Evolutionary conservation across 2,888 invertebrate species (phyloP).

Genomic region (Vandiemenella viatica): DNA sequence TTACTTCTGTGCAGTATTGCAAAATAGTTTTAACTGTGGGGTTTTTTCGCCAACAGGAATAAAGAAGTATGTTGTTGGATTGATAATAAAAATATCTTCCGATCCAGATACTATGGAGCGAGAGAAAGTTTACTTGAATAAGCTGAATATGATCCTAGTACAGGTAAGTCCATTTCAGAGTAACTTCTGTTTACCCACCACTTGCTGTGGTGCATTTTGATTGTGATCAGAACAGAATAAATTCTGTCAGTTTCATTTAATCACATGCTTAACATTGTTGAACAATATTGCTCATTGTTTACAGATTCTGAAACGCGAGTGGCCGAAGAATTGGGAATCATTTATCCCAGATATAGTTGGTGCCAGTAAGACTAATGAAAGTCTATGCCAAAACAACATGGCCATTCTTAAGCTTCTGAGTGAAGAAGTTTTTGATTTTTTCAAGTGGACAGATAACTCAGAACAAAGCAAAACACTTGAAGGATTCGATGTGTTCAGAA

Average conservation of each 20-base stretch:
- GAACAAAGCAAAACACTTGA: constrained; percentile 96
- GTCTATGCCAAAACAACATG: constrained; percentile 99
- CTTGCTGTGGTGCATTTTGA: no score
- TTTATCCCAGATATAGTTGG: constrained; percentile 99
- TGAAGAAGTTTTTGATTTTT: constrained; percentile 98
- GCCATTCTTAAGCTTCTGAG: constrained; percentile 90
- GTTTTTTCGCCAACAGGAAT: constrained; percentile 51
- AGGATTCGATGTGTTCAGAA: constrained; percentile 98
- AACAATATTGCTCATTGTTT: no score
- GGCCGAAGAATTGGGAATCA: constrained; percentile 99
- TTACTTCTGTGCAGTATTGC: no score
- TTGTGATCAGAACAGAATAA: no score
- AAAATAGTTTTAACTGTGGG: no score
- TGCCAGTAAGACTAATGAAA: constrained; percentile 96
- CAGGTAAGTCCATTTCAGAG: constrained; percentile 52
- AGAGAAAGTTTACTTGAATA: constrained; percentile 93
- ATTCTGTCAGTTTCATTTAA: no score
- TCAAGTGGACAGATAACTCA: constrained; percentile 96
- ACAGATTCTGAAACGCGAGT: constrained; percentile 91
- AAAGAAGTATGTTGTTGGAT: constrained; percentile 95
- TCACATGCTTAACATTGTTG: no score
- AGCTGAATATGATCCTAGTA: constrained; percentile 96
- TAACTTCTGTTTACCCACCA: no score
- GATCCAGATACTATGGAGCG: constrained; percentile 75
- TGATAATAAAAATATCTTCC: constrained; percentile 96